These are phyloP conservation scores for Danaus plexippus DNA, from an alignment of 1,140 invertebrate species.

Conservation along the genomic window DNA sequence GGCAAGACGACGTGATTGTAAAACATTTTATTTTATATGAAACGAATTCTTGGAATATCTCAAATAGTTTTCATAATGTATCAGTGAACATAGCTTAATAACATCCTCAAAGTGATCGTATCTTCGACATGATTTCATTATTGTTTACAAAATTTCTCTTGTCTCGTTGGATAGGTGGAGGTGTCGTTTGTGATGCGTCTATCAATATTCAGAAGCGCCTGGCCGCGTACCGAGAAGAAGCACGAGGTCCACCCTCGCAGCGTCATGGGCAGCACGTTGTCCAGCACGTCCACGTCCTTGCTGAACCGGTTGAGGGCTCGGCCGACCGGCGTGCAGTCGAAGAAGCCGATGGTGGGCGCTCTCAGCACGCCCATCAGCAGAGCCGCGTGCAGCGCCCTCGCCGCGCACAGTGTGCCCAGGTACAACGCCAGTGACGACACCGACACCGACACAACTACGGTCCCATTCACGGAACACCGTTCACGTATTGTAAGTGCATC, in stretches of 20 bases:
- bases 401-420: constrained; percentile 80
- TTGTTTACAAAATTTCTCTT: no score
- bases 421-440: constrained; percentile 78
- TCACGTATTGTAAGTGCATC: no score
- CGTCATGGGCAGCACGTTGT: constrained; percentile 82
- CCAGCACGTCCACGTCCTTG: constrained; percentile 86
- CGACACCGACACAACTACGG: constrained; percentile 78
- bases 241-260: constrained; percentile 79
- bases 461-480: constrained; percentile 3
- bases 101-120: no score
- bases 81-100: no score
- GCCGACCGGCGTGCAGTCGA: constrained; percentile 89
- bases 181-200: no score
- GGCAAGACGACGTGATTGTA: background rate
- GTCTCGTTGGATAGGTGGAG: no score
- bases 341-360: constrained; percentile 82
- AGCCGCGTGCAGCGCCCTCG: constrained; percentile 75
- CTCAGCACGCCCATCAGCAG: constrained; percentile 81
- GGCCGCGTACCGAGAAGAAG: constrained; percentile 77
- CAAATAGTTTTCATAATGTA: no score
- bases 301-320: constrained; percentile 89
- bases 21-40: constrained; percentile 17
- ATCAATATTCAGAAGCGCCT: no score
- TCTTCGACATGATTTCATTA: no score
- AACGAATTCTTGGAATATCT: no score